Conservation (phyloP, 2,888 invertebrate species). For the Monochamus alternatus region DNA sequence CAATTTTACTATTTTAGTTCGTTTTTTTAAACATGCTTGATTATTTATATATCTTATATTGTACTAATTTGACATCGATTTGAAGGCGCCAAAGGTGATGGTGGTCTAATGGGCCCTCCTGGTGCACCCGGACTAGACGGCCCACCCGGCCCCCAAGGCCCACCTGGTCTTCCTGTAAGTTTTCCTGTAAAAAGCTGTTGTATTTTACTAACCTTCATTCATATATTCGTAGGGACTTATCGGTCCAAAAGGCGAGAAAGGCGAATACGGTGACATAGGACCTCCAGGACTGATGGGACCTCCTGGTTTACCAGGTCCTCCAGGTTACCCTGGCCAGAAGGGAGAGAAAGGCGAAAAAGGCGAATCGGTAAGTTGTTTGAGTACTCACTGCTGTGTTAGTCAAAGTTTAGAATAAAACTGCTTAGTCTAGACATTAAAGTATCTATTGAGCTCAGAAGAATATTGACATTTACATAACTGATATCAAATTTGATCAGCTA, state of each 20-base stretch:
- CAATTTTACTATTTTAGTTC: no score
- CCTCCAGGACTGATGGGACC: constrained; percentile 96
- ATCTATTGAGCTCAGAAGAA: neutral
- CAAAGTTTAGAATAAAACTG: neutral
- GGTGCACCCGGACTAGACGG: constrained; percentile 85
- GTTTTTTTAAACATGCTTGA: no score
- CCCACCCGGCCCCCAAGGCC: constrained; percentile 88
- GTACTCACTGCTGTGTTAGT: neutral
- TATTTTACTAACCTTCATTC: neutral
- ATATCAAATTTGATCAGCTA: neutral
- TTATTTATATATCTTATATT: no score
- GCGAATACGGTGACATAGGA: constrained; percentile 93
- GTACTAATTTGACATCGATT: constrained; percentile 41
- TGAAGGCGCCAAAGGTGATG: constrained; percentile 83
- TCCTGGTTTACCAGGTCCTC: constrained; percentile 87
- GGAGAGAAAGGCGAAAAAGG: constrained; percentile 95
- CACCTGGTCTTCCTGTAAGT: constrained; percentile 86
- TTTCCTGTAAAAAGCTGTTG: neutral
- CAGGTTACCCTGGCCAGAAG: constrained; percentile 91
- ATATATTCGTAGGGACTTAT: constrained; percentile 77
- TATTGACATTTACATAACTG: neutral
- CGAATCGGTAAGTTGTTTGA: constrained; percentile 84
- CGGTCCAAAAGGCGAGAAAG: constrained; percentile 91
- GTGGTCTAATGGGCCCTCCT: constrained; percentile 83
- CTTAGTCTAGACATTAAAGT: neutral